Evolutionary conservation across 2,113 vertebrate genomes (phyloP).

Genomic region (Oncorhynchus gorbuscha): DNA sequence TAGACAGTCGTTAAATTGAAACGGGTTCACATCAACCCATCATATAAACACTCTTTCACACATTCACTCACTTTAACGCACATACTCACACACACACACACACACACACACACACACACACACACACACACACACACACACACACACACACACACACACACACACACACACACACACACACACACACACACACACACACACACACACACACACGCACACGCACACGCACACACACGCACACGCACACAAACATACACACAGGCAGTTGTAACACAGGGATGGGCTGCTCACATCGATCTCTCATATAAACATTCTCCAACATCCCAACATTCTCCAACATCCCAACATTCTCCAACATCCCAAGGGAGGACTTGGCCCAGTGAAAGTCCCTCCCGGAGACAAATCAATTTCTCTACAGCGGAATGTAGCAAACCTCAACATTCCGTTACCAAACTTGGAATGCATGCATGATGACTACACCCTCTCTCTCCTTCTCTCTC

Average conservation of each 20-base stretch:
- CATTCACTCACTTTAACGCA: slow-evolving; percentile 15
- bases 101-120: neutral
- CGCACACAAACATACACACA: neutral
- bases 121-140: too few species aligned
- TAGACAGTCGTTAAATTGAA: neutral
- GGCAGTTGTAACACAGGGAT: too few species aligned
- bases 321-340: slow-evolving; percentile 37
- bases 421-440: slow-evolving; percentile 68
- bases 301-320: slow-evolving; percentile 37
- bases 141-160: slow-evolving; percentile 44
- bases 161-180: neutral
- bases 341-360: slow-evolving; percentile 40
- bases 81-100: slow-evolving; percentile 39
- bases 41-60: slow-evolving; percentile 36
- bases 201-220: too few species aligned
- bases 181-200: too few species aligned
- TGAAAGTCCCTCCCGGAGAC: slow-evolving; percentile 53
- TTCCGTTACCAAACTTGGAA: slow-evolving; percentile 55
- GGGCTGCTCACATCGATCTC: neutral
- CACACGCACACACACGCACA: too few species aligned
- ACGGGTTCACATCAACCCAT: neutral
- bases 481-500: slow-evolving; percentile 15
- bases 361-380: slow-evolving; percentile 18
- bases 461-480: slow-evolving; percentile 38
- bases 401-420: slow-evolving; percentile 60